Conservation (phyloP, 2,797 vertebrate species). For the Acomys russatus region DNA sequence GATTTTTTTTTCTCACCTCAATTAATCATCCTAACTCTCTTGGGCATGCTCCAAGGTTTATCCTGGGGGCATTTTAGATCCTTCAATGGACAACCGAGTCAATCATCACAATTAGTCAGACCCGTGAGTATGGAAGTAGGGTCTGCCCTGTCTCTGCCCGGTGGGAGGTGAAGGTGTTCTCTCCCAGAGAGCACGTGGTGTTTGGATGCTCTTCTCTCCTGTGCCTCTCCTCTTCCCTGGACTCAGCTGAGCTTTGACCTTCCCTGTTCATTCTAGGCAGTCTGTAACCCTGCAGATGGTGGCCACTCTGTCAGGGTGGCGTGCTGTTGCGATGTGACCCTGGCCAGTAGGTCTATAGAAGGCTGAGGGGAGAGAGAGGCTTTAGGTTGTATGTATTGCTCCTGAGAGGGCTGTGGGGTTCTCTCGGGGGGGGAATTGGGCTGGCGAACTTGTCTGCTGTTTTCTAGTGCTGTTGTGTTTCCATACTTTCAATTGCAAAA, state of each 20-base stretch:
- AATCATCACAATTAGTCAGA: background rate
- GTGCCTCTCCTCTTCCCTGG: background rate
- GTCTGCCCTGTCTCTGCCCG: background rate
- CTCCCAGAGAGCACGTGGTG: background rate
- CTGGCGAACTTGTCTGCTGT: background rate
- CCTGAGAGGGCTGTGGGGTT: background rate
- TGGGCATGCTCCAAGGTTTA: background rate
- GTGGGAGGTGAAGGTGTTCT: background rate
- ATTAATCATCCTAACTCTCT: background rate
- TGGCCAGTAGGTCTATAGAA: background rate
- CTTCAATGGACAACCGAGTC: background rate
- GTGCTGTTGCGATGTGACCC: background rate
- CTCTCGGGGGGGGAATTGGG: background rate
- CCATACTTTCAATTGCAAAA: background rate
- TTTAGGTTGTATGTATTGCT: too few species aligned
- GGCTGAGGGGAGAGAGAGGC: background rate
- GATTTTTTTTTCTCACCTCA: background rate
- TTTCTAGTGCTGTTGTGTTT: background rate
- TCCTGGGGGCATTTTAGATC: background rate
- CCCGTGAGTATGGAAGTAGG: rapidly evolving
- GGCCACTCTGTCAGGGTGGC: background rate
- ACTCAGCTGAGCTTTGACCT: background rate
- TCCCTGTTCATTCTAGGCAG: background rate
- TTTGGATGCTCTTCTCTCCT: background rate
- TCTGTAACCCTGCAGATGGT: background rate